Conservation (phyloP, 2,113 vertebrate species). For the Nothoprocta perdicaria region DNA sequence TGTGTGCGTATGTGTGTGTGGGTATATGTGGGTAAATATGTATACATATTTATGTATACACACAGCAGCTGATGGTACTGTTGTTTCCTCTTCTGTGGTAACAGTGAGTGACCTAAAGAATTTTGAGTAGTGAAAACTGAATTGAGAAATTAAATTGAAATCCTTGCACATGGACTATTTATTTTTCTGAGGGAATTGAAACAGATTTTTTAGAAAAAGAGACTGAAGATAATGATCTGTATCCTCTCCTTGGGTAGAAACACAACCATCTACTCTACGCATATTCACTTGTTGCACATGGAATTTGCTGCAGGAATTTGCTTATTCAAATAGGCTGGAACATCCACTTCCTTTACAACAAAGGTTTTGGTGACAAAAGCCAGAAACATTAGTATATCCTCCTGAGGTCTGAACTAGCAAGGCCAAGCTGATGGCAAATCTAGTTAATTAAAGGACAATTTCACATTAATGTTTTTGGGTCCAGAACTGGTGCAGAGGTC, state of each 20-base stretch:
- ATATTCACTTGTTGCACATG: not conserved
- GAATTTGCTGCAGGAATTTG: not conserved
- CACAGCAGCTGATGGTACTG: not conserved
- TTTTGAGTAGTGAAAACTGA: not conserved
- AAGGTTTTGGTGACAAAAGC: not conserved
- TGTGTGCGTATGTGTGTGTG: not conserved
- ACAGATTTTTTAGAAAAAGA: not conserved
- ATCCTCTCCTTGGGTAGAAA: not conserved
- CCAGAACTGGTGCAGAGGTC: not conserved
- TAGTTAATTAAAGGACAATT: not conserved
- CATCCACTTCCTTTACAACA: not conserved
- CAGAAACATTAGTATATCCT: not conserved
- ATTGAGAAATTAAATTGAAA: not conserved
- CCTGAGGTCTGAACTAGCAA: not conserved
- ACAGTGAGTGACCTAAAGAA: not conserved
- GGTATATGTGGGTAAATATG: no score
- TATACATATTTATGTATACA: not conserved
- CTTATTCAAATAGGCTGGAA: not conserved
- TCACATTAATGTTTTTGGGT: not conserved
- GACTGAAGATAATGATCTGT: not conserved
- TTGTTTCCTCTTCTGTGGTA: not conserved
- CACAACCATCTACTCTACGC: not conserved
- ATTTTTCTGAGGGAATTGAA: not conserved
- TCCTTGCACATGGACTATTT: not conserved
- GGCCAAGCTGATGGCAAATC: not conserved